Percentiles rank a stretch among this genome's conserved stretches.
These are phyloP conservation scores for Cranoglanis bouderius DNA, from an alignment of 2,113 vertebrate species.

Conservation along the genomic window DNA sequence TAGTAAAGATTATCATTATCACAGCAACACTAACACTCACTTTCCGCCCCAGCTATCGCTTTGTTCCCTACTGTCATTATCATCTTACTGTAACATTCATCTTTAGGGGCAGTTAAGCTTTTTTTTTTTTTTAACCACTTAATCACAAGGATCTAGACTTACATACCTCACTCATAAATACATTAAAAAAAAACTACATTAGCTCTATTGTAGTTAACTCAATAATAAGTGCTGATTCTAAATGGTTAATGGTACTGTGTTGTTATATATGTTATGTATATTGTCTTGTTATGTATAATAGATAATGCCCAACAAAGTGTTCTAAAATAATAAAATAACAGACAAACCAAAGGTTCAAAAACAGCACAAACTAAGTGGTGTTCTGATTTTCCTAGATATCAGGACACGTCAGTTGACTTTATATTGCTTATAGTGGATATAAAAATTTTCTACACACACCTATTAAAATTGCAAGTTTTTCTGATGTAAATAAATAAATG, in stretches of 20 bases:
- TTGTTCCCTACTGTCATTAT: constrained; percentile 32
- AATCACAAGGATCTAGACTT: not conserved
- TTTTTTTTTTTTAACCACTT: not conserved
- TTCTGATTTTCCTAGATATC: not conserved
- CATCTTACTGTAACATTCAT: constrained; percentile 23
- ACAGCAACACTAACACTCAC: constrained; percentile 12
- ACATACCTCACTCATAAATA: not conserved
- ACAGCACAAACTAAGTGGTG: not conserved
- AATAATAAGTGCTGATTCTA: not conserved
- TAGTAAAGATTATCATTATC: constrained; percentile 8
- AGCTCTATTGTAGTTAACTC: not conserved
- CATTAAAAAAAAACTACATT: not conserved
- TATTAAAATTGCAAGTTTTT: not conserved
- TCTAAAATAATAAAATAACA: not conserved
- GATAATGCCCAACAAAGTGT: not conserved
- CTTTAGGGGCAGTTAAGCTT: constrained; percentile 25
- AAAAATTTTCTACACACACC: not conserved
- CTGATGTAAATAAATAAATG: too few species aligned
- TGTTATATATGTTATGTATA: not conserved
- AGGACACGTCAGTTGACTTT: not conserved
- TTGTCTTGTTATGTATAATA: not conserved
- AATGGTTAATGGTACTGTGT: not conserved
- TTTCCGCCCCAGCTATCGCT: constrained; percentile 20
- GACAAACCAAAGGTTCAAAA: not conserved
- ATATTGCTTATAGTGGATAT: not conserved